Conservation (phyloP, 2,797 vertebrate genomes). For the Poeciliopsis gracilis region DNA sequence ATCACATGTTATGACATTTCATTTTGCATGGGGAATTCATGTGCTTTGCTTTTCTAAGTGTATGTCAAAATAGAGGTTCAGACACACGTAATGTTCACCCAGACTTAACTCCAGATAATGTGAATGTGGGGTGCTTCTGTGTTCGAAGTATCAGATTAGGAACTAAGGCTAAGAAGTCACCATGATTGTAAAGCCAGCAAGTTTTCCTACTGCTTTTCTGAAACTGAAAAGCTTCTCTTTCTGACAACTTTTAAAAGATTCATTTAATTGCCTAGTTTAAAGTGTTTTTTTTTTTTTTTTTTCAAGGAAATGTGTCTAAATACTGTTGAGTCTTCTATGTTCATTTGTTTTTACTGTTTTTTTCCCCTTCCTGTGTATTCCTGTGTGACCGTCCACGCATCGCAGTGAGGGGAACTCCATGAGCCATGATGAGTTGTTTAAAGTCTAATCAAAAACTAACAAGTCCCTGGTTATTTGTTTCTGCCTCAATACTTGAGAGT, state of each 20-base stretch:
- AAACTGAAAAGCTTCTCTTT: conserved; percentile 41
- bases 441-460: conserved; percentile 87
- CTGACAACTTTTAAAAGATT: conserved; percentile 11
- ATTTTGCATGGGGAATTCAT: neutral
- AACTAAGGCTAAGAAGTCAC: conserved; percentile 74
- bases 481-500: conserved; percentile 82
- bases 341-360: conserved; percentile 56
- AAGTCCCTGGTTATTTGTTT: conserved; percentile 87
- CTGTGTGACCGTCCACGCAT: conserved; percentile 59
- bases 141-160: conserved; percentile 94
- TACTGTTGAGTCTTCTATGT: conserved; percentile 28
- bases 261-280: conserved; percentile 17
- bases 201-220: conserved; percentile 35
- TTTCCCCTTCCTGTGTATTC: conserved; percentile 57
- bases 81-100: conserved; percentile 89
- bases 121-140: conserved; percentile 93
- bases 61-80: conserved; percentile 84
- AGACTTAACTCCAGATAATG: conserved; percentile 90
- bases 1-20: neutral
- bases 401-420: conserved; percentile 71
- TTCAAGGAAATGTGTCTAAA: conserved; percentile 25
- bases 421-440: conserved; percentile 84
- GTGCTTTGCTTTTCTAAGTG: neutral
- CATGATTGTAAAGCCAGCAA: conserved; percentile 49
- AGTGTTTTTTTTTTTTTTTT: conserved; percentile 15